Evolutionary conservation across 92 coral and sea anemone genomes (phyloP).

Genomic region (Pocillopora meandrina): DNA sequence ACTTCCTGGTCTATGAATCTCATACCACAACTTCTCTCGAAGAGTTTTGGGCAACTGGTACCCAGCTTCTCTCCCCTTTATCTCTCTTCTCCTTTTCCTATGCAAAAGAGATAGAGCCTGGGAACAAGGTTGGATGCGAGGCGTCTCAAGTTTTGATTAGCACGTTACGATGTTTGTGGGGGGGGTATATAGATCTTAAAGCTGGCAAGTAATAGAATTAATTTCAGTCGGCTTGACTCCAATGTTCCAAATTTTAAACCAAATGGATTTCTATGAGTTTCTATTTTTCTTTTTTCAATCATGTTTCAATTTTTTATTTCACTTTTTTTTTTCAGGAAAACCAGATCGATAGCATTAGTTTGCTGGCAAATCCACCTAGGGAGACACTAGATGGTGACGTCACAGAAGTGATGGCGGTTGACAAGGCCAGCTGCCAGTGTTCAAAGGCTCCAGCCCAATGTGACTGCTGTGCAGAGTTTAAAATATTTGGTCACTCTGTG

Average conservation of each 20-base stretch:
- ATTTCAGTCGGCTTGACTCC: too few species aligned
- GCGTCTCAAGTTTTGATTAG: too few species aligned
- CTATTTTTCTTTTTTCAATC: too few species aligned
- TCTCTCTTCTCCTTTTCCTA: background rate
- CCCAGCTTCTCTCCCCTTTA: background rate
- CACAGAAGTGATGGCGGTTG: slow-evolving; percentile 2
- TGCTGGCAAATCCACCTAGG: background rate
- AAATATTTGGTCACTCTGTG: background rate
- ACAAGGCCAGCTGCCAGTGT: slow-evolving; percentile 22
- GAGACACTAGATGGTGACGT: slow-evolving; percentile 15
- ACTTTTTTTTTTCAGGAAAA: background rate
- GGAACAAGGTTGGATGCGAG: background rate
- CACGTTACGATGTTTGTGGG: too few species aligned
- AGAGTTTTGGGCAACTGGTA: background rate
- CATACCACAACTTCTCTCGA: too few species aligned
- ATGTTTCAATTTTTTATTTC: too few species aligned
- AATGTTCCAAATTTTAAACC: too few species aligned
- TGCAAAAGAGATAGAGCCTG: background rate
- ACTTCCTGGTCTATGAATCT: too few species aligned
- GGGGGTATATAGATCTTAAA: background rate
- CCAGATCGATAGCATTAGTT: background rate
- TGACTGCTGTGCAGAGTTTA: slow-evolving; percentile 24
- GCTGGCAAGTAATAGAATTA: background rate
- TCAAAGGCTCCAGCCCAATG: slow-evolving; percentile 34
- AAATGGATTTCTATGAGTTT: too few species aligned